Percentiles rank a stretch among this genome's conserved stretches.
These are phyloP conservation scores for Coturnix japonica DNA, from an alignment of 2,113 vertebrate genomes.

Conservation along the genomic window DNA sequence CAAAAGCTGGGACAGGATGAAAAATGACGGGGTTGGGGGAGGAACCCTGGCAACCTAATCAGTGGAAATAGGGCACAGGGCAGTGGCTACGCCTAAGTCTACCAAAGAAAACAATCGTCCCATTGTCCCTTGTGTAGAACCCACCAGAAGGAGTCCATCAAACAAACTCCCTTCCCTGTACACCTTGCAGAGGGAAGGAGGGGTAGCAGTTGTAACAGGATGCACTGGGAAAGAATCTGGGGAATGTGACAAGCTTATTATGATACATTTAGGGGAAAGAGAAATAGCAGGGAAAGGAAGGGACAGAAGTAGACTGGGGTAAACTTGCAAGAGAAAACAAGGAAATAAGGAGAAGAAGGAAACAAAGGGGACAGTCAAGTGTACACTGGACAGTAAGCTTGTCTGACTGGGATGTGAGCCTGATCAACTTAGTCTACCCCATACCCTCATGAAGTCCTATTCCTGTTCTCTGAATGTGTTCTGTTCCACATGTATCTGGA, in stretches of 20 bases:
- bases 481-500: background rate
- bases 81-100: accelerated
- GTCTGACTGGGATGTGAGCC: background rate
- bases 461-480: background rate
- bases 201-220: background rate
- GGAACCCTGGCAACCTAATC: background rate
- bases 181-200: background rate
- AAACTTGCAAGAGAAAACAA: background rate
- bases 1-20: background rate
- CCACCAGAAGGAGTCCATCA: background rate
- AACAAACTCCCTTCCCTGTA: background rate
- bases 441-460: background rate
- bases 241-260: background rate
- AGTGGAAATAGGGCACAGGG: background rate
- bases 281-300: background rate
- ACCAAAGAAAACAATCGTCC: background rate
- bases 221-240: background rate
- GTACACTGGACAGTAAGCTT: background rate
- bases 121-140: background rate
- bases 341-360: background rate
- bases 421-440: background rate
- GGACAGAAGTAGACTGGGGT: background rate
- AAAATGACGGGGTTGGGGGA: accelerated
- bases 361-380: background rate
- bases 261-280: background rate